Evolutionary conservation across 2,888 invertebrate species (phyloP).

Genomic region (Leptopterna dolabrata): DNA sequence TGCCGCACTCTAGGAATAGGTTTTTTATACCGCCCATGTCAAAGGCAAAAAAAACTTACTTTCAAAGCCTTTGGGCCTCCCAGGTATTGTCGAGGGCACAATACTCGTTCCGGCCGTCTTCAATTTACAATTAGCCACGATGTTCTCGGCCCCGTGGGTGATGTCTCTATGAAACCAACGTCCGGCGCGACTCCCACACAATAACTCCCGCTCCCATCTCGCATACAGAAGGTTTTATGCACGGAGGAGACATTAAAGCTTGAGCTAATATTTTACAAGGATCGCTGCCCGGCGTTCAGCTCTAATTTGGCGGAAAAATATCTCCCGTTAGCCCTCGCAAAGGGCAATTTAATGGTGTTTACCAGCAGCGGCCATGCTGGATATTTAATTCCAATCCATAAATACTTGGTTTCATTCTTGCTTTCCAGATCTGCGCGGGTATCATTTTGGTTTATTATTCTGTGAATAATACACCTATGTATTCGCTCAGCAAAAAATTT

Average conservation of each 20-base stretch:
- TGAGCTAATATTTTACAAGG: slow-evolving; percentile 12
- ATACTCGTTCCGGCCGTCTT: slow-evolving; percentile 25
- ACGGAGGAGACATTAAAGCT: slow-evolving; percentile 6
- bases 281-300: not conserved
- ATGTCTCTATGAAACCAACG: slow-evolving; percentile 34
- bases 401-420: too few relatives aligned
- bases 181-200: slow-evolving; percentile 6
- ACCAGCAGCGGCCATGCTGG: not conserved
- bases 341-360: not conserved
- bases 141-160: not conserved
- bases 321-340: not conserved
- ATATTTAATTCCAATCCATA: too few relatives aligned
- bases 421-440: too few relatives aligned
- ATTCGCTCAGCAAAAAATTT: too few relatives aligned
- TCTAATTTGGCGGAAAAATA: not conserved
- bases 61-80: slow-evolving; percentile 5
- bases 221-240: slow-evolving; percentile 10
- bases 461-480: too few relatives aligned
- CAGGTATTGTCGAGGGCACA: slow-evolving; percentile 38
- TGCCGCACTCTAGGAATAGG: not conserved
- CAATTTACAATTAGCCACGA: slow-evolving; percentile 42
- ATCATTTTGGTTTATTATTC: too few relatives aligned
- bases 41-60: not conserved
- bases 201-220: not conserved
- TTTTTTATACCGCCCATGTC: slow-evolving; percentile 5